Evolutionary conservation across 2,797 vertebrate species (phyloP).

Genomic region (Gouania willdenowi): DNA sequence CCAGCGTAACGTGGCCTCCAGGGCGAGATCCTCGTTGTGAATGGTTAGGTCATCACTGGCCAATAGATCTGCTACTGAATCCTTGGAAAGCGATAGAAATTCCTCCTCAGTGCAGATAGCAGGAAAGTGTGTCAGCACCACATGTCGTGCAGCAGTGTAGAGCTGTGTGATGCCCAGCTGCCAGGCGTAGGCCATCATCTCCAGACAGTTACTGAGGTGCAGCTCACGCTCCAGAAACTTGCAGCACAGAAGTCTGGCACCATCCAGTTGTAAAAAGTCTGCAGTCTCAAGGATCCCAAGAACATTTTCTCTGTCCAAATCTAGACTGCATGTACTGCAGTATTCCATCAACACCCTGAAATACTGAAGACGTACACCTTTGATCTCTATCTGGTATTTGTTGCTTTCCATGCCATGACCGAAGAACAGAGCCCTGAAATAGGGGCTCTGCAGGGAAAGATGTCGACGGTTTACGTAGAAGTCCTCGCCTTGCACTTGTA

Average conservation of each 20-base stretch:
- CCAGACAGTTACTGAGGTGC: slow-evolving; percentile 84
- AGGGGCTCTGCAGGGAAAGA: slow-evolving; percentile 79
- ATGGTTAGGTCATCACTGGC: slow-evolving; percentile 79
- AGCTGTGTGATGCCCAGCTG: slow-evolving; percentile 78
- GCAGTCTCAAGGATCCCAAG: slow-evolving; percentile 80
- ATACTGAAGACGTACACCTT: slow-evolving; percentile 64
- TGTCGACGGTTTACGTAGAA: slow-evolving; percentile 80
- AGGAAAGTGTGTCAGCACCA: slow-evolving; percentile 82
- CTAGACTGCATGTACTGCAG: slow-evolving; percentile 59
- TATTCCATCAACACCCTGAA: slow-evolving; percentile 80
- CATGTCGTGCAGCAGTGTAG: slow-evolving; percentile 68
- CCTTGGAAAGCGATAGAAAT: slow-evolving; percentile 79
- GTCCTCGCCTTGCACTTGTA: slow-evolving; percentile 74
- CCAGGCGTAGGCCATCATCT: slow-evolving; percentile 83
- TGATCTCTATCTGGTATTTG: slow-evolving; percentile 72
- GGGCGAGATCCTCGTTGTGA: slow-evolving; percentile 76
- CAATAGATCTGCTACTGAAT: slow-evolving; percentile 77
- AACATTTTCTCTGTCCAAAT: slow-evolving; percentile 74
- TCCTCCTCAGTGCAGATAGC: slow-evolving; percentile 75
- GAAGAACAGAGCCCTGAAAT: slow-evolving; percentile 87
- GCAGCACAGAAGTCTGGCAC: slow-evolving; percentile 78
- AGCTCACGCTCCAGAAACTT: slow-evolving; percentile 86
- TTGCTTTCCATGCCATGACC: slow-evolving; percentile 78
- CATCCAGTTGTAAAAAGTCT: slow-evolving; percentile 83
- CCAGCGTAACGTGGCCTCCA: slow-evolving; percentile 82